Conservation (phyloP, 2,113 vertebrate genomes). For the Orthonyx spaldingii region DNA sequence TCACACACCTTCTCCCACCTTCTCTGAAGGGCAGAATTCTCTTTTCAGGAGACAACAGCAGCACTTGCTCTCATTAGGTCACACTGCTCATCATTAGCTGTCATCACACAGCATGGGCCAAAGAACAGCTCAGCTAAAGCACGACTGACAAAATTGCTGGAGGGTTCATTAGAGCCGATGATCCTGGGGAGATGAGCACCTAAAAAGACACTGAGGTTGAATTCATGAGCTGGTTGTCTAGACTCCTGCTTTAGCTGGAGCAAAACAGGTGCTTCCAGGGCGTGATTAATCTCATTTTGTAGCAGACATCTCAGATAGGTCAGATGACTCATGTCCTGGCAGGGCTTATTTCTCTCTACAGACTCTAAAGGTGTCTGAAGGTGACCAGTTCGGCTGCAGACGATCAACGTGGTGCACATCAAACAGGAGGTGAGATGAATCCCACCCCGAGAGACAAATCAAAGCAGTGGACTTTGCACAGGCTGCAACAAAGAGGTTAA, state of each 20-base stretch:
- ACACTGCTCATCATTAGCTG: neutral
- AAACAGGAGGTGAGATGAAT: neutral
- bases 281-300: slow-evolving; percentile 28
- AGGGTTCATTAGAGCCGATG: neutral
- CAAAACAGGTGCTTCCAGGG: slow-evolving; percentile 40
- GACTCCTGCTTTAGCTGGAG: slow-evolving; percentile 23
- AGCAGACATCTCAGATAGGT: slow-evolving; percentile 49
- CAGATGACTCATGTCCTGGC: slow-evolving; percentile 58
- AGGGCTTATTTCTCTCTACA: slow-evolving; percentile 21
- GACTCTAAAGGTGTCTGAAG: neutral
- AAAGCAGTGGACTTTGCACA: neutral
- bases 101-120: slow-evolving; percentile 9
- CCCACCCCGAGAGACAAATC: neutral
- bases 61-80: slow-evolving; percentile 8
- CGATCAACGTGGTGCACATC: neutral
- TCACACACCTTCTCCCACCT: neutral
- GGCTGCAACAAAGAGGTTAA: neutral
- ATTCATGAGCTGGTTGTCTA: slow-evolving; percentile 40
- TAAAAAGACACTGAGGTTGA: neutral
- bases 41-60: neutral
- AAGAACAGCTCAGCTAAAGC: neutral
- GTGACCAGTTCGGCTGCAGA: slow-evolving; percentile 7
- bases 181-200: neutral
- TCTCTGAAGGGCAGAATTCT: neutral
- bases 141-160: neutral